Evolutionary conservation across 2,888 invertebrate genomes (phyloP).

Genomic region (Acanthoscelides obtectus): DNA sequence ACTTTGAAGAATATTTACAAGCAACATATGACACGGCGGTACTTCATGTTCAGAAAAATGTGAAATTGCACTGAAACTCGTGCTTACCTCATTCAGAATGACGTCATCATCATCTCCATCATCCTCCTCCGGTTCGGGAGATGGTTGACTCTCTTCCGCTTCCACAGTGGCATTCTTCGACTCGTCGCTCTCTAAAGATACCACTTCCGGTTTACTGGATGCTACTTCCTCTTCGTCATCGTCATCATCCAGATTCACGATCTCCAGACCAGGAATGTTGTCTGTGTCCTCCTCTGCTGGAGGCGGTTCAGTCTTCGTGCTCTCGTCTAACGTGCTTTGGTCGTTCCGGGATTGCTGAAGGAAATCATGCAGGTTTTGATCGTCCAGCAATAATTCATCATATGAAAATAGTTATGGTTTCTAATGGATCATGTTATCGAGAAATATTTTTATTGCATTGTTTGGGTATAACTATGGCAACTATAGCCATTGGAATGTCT

Average conservation of each 20-base stretch:
- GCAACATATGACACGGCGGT: too few relatives aligned
- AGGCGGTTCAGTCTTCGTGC: conserved; percentile 24
- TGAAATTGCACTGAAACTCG: conserved; percentile 33
- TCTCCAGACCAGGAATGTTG: conserved; percentile 51
- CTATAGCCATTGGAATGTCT: too few relatives aligned
- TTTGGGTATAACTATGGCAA: too few relatives aligned
- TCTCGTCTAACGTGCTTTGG: conserved; percentile 11
- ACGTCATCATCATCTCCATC: conserved; percentile 66
- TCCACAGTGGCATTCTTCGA: conserved; percentile 20
- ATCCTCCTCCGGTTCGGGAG: conserved; percentile 22
- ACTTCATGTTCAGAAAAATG: too few relatives aligned
- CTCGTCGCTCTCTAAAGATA: conserved; percentile 32
- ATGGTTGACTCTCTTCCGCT: conserved; percentile 18
- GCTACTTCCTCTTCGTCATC: conserved; percentile 38
- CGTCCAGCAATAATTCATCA: too few relatives aligned
- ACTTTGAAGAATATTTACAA: too few relatives aligned
- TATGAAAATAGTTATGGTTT: too few relatives aligned
- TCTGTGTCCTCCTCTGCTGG: conserved; percentile 37
- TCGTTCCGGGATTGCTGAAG: conserved; percentile 34
- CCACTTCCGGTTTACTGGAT: conserved; percentile 35
- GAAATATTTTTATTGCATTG: too few relatives aligned
- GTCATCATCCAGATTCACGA: conserved; percentile 40
- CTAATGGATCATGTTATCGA: too few relatives aligned
- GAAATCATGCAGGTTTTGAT: too few relatives aligned
- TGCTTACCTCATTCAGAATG: conserved; percentile 57